Base-by-base conservation (phyloP, 2,113 vertebrate species). In the Tautogolabrus adspersus region DNA sequence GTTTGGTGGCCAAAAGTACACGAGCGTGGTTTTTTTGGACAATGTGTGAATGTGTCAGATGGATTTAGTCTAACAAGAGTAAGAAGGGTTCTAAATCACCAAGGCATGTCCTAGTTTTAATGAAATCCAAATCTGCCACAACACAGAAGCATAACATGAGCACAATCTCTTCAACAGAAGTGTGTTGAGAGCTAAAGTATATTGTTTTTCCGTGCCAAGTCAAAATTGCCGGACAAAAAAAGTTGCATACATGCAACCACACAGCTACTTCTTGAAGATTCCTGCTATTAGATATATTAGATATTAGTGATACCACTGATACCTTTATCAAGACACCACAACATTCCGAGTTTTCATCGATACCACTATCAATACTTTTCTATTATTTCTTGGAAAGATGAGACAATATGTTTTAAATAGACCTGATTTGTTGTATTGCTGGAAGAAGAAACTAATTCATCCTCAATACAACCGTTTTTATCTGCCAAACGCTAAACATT, bases 21-120 rank as follows among this genome's bases (percentile, higher is more conserved):
- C 42, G 23, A 19, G 37, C 47, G 47, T 19, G 75, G 37, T 81
- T 67, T 77, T 74, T 73, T 60, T 60, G 56, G 72, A 54, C 69
- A 54, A 12, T 10, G 40, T 74, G 71, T 66, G 68, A 72, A 72
- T 3, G 55, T 40, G 57, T 78, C 34, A 10, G 18, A n/a, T 75
- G 54, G 70, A 66, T 84, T 82, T 65, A 67, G 62, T 59, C 66
- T 44, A 74, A 77, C 59, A 66, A 42, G 51, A 75, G 18, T 23
- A 47, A 68, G 66, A 75, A 42, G 37, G 37, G 10, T 52, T 13
- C 10, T 40, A 72, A 78, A 66, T 68, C 73, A 26, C 26, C 8
- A 11, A 16, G 22, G 51, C 26, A 40, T 64, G 51, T 49, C 44
- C 19, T 2, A 7, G 44, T 42, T 65, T 78, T 73, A 81, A 70